Percentiles rank a stretch among this genome's conserved stretches.
phyloP scores from a whole-genome alignment of 2,113 vertebrate genomes.

The Caranx ignobilis region DNA sequence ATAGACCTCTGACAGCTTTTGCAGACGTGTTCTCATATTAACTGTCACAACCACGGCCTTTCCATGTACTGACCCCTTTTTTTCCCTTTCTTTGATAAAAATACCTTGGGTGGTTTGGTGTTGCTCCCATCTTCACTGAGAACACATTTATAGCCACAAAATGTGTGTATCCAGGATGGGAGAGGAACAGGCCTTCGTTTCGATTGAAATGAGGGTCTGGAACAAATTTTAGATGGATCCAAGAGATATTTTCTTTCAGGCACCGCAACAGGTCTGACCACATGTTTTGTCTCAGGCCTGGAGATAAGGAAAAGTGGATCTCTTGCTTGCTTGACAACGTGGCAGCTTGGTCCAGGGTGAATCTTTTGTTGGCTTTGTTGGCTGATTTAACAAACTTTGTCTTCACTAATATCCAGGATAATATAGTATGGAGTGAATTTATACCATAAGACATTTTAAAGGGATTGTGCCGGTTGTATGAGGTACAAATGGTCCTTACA shows the following conservation, averaged over 20 bases:
- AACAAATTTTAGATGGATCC: conserved; percentile 38
- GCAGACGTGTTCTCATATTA: conserved; percentile 43
- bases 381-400: not conserved
- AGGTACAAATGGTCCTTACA: too few species aligned
- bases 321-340: not conserved
- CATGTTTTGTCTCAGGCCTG: conserved; percentile 11
- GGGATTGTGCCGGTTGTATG: too few species aligned
- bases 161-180: conserved; percentile 31
- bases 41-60: conserved; percentile 35
- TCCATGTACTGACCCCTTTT: conserved; percentile 5
- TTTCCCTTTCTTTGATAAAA: conserved; percentile 26
- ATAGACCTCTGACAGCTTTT: conserved; percentile 32
- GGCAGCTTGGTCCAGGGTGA: not conserved
- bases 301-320: not conserved
- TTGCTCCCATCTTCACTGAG: conserved; percentile 38
- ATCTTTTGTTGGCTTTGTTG: not conserved
- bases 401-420: not conserved
- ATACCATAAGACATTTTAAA: not conserved
- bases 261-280: not conserved
- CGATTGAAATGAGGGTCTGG: conserved; percentile 42
- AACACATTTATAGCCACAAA: conserved; percentile 21
- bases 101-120: conserved; percentile 3
- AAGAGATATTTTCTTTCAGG: conserved; percentile 16
- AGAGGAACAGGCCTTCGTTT: conserved; percentile 43
- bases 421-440: not conserved